A percentile compares a stretch with the other conserved stretches of the same genome.
Evolutionary conservation across 2,888 invertebrate genomes (phyloP).

Genomic region (Perizoma affinitatum): DNA sequence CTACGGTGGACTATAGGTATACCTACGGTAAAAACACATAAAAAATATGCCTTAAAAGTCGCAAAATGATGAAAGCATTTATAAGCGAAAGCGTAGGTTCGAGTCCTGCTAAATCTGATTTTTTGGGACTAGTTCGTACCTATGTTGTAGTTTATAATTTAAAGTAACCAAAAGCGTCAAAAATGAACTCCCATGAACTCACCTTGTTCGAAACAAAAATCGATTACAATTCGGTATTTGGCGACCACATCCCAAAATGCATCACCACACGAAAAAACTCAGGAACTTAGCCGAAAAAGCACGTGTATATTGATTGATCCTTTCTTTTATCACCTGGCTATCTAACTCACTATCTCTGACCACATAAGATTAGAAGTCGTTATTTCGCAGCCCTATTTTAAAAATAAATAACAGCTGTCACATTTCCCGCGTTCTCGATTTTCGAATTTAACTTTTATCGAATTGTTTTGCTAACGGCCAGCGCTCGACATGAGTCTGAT

Average conservation of each 20-base stretch:
- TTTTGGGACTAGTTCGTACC: too few relatives aligned
- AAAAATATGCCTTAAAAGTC: too few relatives aligned
- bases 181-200: constrained; percentile 60
- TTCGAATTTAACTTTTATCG: constrained; percentile 35
- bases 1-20: background rate
- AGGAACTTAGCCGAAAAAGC: constrained; percentile 46
- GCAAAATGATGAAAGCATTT: too few relatives aligned
- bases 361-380: constrained; percentile 14
- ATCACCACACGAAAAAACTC: constrained; percentile 63
- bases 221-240: constrained; percentile 64
- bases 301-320: constrained; percentile 60
- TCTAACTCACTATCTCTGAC: constrained; percentile 45
- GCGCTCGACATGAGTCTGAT: constrained; percentile 59
- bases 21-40: too few relatives aligned
- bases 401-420: constrained; percentile 40
- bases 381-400: constrained; percentile 22
- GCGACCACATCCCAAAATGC: constrained; percentile 61
- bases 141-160: too few relatives aligned
- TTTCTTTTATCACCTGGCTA: constrained; percentile 61
- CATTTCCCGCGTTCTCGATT: constrained; percentile 39
- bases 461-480: constrained; percentile 55
- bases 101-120: too few relatives aligned
- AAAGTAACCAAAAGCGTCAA: constrained; percentile 49
- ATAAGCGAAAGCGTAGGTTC: too few relatives aligned
- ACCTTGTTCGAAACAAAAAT: constrained; percentile 70